Evolutionary conservation across 2,888 invertebrate genomes (phyloP), one percentile per base, ranked within the genome.

Genomic region (Aphidius colemani): DNA sequence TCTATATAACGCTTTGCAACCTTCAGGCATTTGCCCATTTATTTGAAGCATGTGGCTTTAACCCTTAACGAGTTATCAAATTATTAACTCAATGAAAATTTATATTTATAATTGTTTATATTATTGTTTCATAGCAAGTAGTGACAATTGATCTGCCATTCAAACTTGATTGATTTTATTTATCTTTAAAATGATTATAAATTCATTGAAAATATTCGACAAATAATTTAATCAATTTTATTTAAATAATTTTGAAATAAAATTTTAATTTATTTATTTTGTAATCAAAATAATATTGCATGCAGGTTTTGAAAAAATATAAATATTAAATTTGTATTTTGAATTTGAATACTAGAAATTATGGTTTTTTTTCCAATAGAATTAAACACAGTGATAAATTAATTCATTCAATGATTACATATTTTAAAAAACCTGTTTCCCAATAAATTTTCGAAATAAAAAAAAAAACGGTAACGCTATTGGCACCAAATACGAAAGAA

Each of bases 51-150:
- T 45, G 69, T 49, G 49, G 30, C 5, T 30, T 57, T 46, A 57
- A 63, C 65, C 61, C 66, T 69, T 70, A 70, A 70, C 68, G 70
- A 70, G 70, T 69, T 67, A 70, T 69, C 70, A 69, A 70, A 70
- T 30, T 30, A 30, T 30, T 30, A 5, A 59, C 58, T 63, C 57
- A 50, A 51, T 50, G 51, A 18, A 57, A 48, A 7, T 46, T 53
- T 45, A 18, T 18, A 18, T 18, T 18, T 1, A 18, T 18, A 18
- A 18, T 18, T 18, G 2, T 18, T 18, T 18, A 18, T 18, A 18
- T 18, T 1, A 18, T 18, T 18, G 13, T 18, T 18, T 18, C 2
- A 18, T 18, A n/a, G n/a, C n/a, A n/a, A n/a, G n/a, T n/a, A 18
- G 1, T 18, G 13, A 18, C 13, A 18, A 18, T 18, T 1, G 13